These are phyloP conservation scores for Anguilla marmorata DNA, from an alignment of 2,797 vertebrate genomes.

Conservation along the genomic window DNA sequence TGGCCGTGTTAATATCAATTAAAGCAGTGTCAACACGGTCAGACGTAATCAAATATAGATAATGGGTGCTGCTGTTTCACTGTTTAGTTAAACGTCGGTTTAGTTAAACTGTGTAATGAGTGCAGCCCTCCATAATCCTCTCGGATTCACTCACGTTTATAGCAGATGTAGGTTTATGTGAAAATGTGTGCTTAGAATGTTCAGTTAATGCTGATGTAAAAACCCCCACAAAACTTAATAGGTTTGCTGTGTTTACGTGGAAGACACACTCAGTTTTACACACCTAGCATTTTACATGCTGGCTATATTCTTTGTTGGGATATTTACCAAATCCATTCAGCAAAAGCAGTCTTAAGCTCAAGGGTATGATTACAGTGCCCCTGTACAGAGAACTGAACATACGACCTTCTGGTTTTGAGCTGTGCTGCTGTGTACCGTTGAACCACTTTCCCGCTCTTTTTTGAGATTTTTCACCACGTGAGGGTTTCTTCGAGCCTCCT, in stretches of 20 bases:
- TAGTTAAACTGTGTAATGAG: not conserved
- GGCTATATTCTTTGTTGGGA: not conserved
- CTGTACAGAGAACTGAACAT: not conserved
- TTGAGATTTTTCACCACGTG: not conserved
- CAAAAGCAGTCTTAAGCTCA: not conserved
- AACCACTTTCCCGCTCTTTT: no score
- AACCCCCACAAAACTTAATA: no score
- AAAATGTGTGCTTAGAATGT: no score
- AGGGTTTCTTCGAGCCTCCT: not conserved
- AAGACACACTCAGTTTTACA: no score
- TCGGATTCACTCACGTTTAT: not conserved
- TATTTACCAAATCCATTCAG: not conserved
- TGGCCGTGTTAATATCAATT: not conserved
- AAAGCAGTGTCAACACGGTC: not conserved
- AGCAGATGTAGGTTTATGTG: not conserved
- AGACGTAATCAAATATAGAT: not conserved
- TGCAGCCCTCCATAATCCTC: not conserved
- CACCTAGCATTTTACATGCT: not conserved
- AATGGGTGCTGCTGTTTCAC: not conserved
- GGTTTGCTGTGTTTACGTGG: no score
- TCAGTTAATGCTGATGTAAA: no score
- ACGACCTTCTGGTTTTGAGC: not conserved
- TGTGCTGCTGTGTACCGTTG: not conserved
- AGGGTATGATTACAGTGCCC: not conserved
- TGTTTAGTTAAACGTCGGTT: not conserved